phyloP scores from a whole-genome alignment of 1,140 invertebrate genomes.

The Caerostris extrusa region DNA sequence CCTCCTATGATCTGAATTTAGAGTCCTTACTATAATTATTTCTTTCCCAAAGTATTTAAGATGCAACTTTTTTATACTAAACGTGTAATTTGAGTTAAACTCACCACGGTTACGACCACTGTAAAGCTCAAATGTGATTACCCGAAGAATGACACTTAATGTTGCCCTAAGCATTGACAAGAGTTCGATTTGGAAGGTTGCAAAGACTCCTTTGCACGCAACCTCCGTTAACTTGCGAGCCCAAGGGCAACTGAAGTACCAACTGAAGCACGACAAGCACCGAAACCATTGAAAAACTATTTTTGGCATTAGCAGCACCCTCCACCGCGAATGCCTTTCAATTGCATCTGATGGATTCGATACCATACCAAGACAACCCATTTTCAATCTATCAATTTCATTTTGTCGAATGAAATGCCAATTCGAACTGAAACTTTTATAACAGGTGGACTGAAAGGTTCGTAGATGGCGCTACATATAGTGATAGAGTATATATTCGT shows the following conservation, averaged over 20 bases:
- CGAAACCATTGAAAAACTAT: not conserved
- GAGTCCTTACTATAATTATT: too few relatives aligned
- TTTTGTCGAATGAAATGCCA: not conserved
- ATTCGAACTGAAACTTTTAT: too few relatives aligned
- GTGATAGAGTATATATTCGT: too few relatives aligned
- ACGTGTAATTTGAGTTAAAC: not conserved
- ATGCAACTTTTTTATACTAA: too few relatives aligned
- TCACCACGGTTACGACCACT: not conserved
- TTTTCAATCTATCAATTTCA: constrained; percentile 16
- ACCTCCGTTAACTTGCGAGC: not conserved
- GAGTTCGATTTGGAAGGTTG: constrained; percentile 14
- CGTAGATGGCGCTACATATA: too few relatives aligned
- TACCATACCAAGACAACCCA: constrained; percentile 41
- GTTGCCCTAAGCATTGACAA: constrained; percentile 6
- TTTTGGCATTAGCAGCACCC: constrained; percentile 28
- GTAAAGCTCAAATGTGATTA: not conserved
- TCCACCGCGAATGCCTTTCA: constrained; percentile 45
- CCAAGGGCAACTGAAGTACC: constrained; percentile 40
- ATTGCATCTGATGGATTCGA: constrained; percentile 43
- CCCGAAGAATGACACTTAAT: not conserved
- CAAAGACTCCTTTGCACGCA: constrained; percentile 27
- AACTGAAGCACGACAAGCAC: constrained; percentile 2
- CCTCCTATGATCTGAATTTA: too few relatives aligned
- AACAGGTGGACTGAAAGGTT: too few relatives aligned
- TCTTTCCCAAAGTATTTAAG: too few relatives aligned